Percentiles rank a stretch among this genome's conserved stretches.
Evolutionary conservation across 2,113 vertebrate genomes (phyloP).

Genomic region (Phodopus roborovskii): DNA sequence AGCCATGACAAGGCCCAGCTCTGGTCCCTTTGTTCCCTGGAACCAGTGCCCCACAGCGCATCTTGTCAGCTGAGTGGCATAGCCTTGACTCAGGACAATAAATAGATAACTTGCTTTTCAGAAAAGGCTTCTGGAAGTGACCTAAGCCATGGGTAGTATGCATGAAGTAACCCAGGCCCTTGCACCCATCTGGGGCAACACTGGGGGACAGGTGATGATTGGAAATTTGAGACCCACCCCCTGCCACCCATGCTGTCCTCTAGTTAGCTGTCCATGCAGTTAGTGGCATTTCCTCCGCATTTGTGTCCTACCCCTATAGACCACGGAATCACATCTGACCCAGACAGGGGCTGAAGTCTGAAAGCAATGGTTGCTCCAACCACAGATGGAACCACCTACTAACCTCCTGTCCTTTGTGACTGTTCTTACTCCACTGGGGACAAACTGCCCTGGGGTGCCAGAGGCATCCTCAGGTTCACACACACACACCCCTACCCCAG

Average conservation of each 20-base stretch:
- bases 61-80: not conserved
- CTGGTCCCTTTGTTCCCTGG: not conserved
- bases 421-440: not conserved
- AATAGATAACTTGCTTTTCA: not conserved
- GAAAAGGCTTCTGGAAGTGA: not conserved
- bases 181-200: not conserved
- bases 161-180: not conserved
- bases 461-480: not conserved
- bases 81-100: not conserved
- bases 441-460: not conserved
- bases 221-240: not conserved
- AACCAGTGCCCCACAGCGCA: not conserved
- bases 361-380: not conserved
- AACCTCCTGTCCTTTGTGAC: not conserved
- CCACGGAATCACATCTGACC: not conserved
- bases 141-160: fast-evolving
- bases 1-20: no score
- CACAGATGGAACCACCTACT: not conserved
- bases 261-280: not conserved
- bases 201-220: not conserved
- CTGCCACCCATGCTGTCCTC: not conserved
- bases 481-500: no score
- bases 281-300: not conserved
- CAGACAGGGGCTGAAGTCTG: not conserved
- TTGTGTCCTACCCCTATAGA: not conserved